These are phyloP conservation scores for Scrobipalpa atriplicella DNA, from an alignment of 2,888 invertebrate species.

Conservation along the genomic window DNA sequence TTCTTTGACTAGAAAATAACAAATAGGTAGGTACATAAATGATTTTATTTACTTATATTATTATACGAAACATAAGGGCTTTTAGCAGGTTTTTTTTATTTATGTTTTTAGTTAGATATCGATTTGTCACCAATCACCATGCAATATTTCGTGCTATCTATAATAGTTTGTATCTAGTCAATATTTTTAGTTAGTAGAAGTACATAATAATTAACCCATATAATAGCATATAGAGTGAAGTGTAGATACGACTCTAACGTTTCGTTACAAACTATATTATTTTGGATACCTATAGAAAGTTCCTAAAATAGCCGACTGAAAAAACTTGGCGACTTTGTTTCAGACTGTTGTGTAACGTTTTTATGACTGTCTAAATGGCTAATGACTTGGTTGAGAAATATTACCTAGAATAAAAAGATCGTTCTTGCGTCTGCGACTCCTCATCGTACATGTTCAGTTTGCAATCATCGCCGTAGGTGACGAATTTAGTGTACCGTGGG, in stretches of 20 bases:
- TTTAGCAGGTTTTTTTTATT: neutral
- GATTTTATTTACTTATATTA: neutral
- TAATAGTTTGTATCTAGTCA: no score
- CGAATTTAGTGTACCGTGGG: slow-evolving; percentile 76
- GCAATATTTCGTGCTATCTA: neutral
- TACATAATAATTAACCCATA: no score
- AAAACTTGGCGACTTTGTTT: slow-evolving; percentile 20
- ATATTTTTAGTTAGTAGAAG: no score
- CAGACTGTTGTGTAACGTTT: slow-evolving; percentile 4
- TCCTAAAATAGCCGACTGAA: slow-evolving; percentile 17
- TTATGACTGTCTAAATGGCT: neutral
- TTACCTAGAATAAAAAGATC: slow-evolving; percentile 83
- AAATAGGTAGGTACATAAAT: neutral
- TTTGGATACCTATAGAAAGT: neutral
- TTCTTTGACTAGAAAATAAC: slow-evolving; percentile 65
- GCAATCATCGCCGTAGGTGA: slow-evolving; percentile 85
- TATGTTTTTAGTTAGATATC: neutral
- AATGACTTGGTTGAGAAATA: slow-evolving; percentile 17
- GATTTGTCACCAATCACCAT: neutral
- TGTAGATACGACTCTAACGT: neutral
- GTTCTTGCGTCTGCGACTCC: slow-evolving; percentile 85
- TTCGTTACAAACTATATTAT: neutral
- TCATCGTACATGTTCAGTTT: slow-evolving; percentile 86
- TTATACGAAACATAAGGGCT: neutral
- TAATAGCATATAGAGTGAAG: neutral